Evolutionary conservation across 2,888 invertebrate species (phyloP), one percentile per base, ranked within the genome.

Genomic region (Scaptomyza reducta): DNA sequence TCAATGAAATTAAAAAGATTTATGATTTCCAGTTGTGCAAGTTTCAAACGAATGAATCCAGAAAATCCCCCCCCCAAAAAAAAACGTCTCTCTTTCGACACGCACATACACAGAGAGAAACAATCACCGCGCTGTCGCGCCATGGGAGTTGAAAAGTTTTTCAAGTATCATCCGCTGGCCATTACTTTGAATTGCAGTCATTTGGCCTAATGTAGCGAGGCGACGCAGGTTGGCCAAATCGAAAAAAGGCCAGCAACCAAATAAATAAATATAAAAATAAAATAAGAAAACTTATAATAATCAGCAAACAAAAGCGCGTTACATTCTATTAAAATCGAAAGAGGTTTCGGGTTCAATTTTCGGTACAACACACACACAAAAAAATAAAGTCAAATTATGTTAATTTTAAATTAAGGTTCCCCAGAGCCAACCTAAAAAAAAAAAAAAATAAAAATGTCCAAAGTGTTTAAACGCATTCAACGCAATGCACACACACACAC

Each of bases 1-100:
- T 87, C 84, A 84, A 87, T 86, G 83, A 84, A 87, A 85, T 84
- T 87, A 87, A 84, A 83, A 84, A 84, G 88, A 84, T 84, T 84
- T 87, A 82, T 82, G 88, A 84, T 87, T 84, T 82, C 62, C 46
- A 77, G 72, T 70, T 74, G 61, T 41, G 67, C 56, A 78, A 73
- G 63, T 80, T 83, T 59, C 57, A 59, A 66, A 75, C 64, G 65
- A 83, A 70, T 65, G 62, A 73, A 62, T 68, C 61, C 33, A 46
- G 58, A 50, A 25, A 16, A 25, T 3, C 22, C 22, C 22, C 0
- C 22, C 22, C 22, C 5, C 22, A 22, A 22, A 22, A 1, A 1
- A 22, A 22, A 27, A 27, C 3, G 22, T 22, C n/a, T n/a, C n/a
- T 25, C 25, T 25, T 13, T 45, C 41, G 45, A n/a, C 14, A 41